Evolutionary conservation across 2,888 invertebrate species (phyloP).

Genomic region (Eristalinus aeneus): DNA sequence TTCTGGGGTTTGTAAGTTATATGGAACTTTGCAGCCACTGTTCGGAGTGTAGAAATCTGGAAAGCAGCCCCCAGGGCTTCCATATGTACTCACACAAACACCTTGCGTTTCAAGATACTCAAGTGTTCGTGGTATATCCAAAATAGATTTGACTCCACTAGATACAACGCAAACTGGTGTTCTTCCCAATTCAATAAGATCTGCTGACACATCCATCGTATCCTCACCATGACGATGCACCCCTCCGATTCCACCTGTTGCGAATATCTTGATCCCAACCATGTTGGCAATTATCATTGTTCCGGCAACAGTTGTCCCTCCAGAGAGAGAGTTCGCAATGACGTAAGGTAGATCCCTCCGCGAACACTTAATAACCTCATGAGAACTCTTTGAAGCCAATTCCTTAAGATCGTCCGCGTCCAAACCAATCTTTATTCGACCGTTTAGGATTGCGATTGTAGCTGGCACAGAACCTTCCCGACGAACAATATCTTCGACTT

Average conservation of each 20-base stretch:
- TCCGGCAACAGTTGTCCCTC: conserved; percentile 98
- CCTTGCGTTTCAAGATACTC: conserved; percentile 98
- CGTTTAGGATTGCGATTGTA: conserved; percentile 93
- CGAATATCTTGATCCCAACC: conserved; percentile 94
- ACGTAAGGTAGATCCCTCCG: conserved; percentile 91
- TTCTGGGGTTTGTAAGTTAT: conserved; percentile 83
- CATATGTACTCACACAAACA: conserved; percentile 92
- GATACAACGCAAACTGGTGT: conserved; percentile 95
- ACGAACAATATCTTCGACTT: conserved; percentile 90
- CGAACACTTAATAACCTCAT: conserved; percentile 89
- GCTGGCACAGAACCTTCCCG: conserved; percentile 92
- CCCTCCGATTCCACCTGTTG: conserved; percentile 94
- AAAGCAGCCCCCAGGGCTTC: conserved; percentile 86
- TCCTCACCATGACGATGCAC: conserved; percentile 94
- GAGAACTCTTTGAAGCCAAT: conserved; percentile 82
- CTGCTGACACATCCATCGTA: conserved; percentile 97
- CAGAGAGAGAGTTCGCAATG: conserved; percentile 86
- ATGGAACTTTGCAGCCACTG: conserved; percentile 88
- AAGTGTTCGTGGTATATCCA: conserved; percentile 96
- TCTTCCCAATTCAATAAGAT: conserved; percentile 93
- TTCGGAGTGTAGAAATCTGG: conserved; percentile 95
- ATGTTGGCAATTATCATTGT: conserved; percentile 93
- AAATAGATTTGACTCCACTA: conserved; percentile 97
- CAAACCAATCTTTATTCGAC: conserved; percentile 91
- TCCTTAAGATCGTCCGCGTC: conserved; percentile 84